Base-by-base conservation (phyloP, 2,888 invertebrate species). In the Gandaritis pyraliata region DNA sequence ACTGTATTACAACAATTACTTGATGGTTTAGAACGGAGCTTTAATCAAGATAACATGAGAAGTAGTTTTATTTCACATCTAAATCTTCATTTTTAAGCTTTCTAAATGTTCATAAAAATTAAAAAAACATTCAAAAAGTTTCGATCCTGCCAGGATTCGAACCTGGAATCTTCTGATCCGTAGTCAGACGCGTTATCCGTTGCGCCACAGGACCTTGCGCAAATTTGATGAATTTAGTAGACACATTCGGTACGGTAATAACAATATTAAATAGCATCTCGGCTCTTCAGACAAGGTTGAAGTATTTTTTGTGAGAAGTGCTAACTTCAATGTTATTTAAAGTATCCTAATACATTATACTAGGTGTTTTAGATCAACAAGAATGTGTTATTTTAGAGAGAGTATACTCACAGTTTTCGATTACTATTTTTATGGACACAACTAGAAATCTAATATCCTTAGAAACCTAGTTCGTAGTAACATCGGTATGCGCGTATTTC, bases 111-210 rank as follows among this genome's bases (percentile, higher is more conserved):
- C 41, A 29, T 46, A 49, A 47, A 59, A 50, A 13, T n/a, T 13
- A 39, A 58, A 63, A 58, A 60, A 57, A 29, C 5, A 8, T 16
- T 47, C 62, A 69, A 65, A 64, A 59, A 50, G 7, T 38, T 49
- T 58, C 82, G 81, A 83, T 81, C 93, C 89, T 93, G 93, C 93
- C 93, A 93, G 93, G 93, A 93, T 93, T 93, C 93, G 93, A 93
- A 93, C 93, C 93, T 94, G 94, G 93, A 94, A 94, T 94, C 94
- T 94, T 94, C 94, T 94, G 94, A 94, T 94, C 94, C 94, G 94
- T 94, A 94, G 94, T 94, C 94, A 94, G 94, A 94, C 94, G 94
- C 94, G 94, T 94, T 94, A 94, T 94, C 92, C 93, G 83, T 93
- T 93, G 93, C 93, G 93, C 93, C 93, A 93, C 93, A 94, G 91